Base-by-base conservation (phyloP, 2,888 invertebrate species). In the Chaetogeoica ovagalla region DNA sequence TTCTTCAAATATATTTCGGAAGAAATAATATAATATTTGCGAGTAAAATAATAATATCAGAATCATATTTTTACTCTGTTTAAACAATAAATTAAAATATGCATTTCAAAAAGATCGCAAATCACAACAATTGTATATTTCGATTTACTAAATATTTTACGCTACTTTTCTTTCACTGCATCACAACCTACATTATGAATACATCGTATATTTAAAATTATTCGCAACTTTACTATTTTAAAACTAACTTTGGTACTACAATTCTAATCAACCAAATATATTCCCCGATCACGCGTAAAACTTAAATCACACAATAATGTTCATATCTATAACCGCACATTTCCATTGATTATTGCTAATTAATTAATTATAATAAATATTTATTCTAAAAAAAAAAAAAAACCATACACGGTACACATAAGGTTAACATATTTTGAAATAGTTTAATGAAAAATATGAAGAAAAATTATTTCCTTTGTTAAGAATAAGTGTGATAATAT, bases 111-210 rank as follows among this genome's bases (percentile, higher is more conserved):
- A 48, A 66, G 7, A 43, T 43, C 13, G 57, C 8, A 7, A 70
- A 39, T 39, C 11, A 39, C 5, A 52, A 69, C 23, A 69, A 69
- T 55, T 52, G 52, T 43, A 39, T 19, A 57, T 30, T 75, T 39
- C 23, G 57, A 2, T 30, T 23, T 66, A 57, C 19, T 7, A 19
- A 23, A 57, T 6, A 75, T 66, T 37, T 17, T 43, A n/a, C n/a
- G n/a, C n/a, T 60, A 60, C 2, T 43, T 72, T 11, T 11, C 48
- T 60, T 19, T 43, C 59, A 57, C 48, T 76, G 68, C 30, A 30
- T 30, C 75, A 68, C 68, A 68, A 76, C 75, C 75, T 68, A 76
- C 37, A 65, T 23, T 55, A 39, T 74, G 55, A 75, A 75, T 66
- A 66, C 57, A 66, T 21, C 43, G 30, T 30, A 57, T 48, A 76